Evolutionary conservation across 1,140 invertebrate genomes (phyloP), one percentile per base, ranked within the genome.

Genomic region (Thaumetopoea pityocampa): DNA sequence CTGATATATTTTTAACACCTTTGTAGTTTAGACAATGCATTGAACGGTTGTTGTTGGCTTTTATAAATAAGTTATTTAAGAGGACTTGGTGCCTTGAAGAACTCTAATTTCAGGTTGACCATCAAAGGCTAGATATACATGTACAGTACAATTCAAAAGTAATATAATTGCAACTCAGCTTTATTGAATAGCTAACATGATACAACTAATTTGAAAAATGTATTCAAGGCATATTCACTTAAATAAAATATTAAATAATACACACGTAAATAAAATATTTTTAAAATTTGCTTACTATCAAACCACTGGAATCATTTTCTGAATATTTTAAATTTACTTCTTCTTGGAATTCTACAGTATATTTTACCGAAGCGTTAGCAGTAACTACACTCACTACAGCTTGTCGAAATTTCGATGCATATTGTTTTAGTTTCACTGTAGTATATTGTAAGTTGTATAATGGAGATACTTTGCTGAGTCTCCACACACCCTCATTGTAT

Each of bases 341-440:
- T 34, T 68, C 53, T 41, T 76, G 67, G 26, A 84, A 46, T 9
- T 61, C 32, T 7, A 79, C 77, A 10, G 38, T 51, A 42, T 67
- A 80, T 42, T 77, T 73, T 3, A 53, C 32, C 5, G 59, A 49
- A 12, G 65, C 49, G 32, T 61, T 67, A 6, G 45, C 47, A 26
- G 60, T 35, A 7, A 79, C 18, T 8, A 52, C 48, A 19, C 59
- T 71, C 1, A 69, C 63, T n/a, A 85, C 16, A 10, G 57, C 42
- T 63, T 85, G 79, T 34, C 67, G 65, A 28, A 85, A 68, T 56
- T 74, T 78, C 0, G 69, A 52, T 1, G 72, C 69, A 61, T 85
- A 85, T 44, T 83, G 74, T 48, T 85, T 86, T 11, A 85, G 37
- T 62, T 80, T 85, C 4, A 83, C 38, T 40, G 51, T 49, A 51